Base-by-base conservation (phyloP, 2,113 vertebrate genomes). In the Paraplagusia blochii region DNA sequence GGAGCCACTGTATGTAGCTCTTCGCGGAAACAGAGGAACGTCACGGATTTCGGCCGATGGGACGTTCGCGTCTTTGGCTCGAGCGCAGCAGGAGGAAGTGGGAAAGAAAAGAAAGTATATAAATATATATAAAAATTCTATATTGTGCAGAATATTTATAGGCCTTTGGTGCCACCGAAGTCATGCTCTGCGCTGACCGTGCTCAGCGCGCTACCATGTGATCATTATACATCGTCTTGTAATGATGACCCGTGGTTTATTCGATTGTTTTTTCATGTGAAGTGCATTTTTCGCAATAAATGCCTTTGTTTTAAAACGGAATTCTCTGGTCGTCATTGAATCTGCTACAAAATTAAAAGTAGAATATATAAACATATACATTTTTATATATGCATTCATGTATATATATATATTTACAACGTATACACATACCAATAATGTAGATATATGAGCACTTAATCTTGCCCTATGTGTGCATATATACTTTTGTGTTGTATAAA, bases 251-350 rank as follows among this genome's bases (percentile, higher is more conserved):
- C 75, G 89, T 90, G 88, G 84, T 86, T 85, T 83, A 86, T 81
- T 90, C 82, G 82, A 78, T 87, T 88, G 74, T 80, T 51, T 66
- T 87, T 90, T 85, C 84, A 89, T 91, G 88, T 92, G 75, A 88
- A 89, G 88, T 90, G 88, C 88, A 90, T 90, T 92, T 92, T 85
- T 87, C 82, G 88, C 89, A 92, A 91, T 91, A 92, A 91, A 92
- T 90, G 90, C 89, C 85, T 89, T 90, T 88, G 87, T 84, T 90
- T 88, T 83, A 82, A 88, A 78, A 80, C 55, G 1, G n/a, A 58
- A 62, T 53, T n/a, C 18, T 33, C n/a, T 8, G 12, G 35, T 61
- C 11, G 46, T 44, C 42, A 1, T 29, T 47, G 38, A 9, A 13
- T 62, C 13, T 18, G 8, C 49, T 40, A 42, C 44, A 63, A 45